phyloP scores from a whole-genome alignment of 2,888 invertebrate species.

The Diachrysia chrysitis region DNA sequence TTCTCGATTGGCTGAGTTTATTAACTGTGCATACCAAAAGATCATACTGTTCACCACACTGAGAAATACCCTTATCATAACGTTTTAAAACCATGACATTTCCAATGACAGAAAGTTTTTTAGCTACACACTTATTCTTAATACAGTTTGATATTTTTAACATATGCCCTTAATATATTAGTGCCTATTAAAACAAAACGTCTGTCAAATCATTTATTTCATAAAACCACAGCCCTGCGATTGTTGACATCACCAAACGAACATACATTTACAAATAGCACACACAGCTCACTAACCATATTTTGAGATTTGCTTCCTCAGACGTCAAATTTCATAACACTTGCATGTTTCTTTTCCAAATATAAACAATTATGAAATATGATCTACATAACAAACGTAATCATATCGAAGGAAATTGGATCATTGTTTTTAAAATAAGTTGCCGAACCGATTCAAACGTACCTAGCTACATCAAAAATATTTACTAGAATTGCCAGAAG shows the following conservation, averaged over 20 bases:
- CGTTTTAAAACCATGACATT: too few species aligned
- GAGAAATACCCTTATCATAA: too few species aligned
- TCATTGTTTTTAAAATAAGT: constrained; percentile 14
- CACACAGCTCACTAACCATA: neutral
- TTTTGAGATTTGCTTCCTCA: neutral
- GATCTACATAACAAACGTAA: constrained; percentile 18
- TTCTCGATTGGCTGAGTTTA: too few species aligned
- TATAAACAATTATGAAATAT: constrained; percentile 24
- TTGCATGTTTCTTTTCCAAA: constrained; percentile 8
- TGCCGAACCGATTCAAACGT: neutral
- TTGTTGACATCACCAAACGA: neutral
- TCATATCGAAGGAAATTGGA: constrained; percentile 23
- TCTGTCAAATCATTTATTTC: constrained; percentile 1
- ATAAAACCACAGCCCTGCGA: neutral
- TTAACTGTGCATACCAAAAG: too few species aligned
- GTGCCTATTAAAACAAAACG: neutral
- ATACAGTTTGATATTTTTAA: neutral
- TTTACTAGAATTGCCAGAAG: neutral
- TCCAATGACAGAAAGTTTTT: too few species aligned
- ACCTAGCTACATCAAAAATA: neutral
- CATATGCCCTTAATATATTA: neutral
- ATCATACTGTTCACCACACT: too few species aligned
- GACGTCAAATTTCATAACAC: neutral
- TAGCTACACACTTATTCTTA: neutral
- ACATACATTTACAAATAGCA: neutral